Evolutionary conservation across 2,888 invertebrate genomes (phyloP).

Genomic region (Stegana nigrithorax): DNA sequence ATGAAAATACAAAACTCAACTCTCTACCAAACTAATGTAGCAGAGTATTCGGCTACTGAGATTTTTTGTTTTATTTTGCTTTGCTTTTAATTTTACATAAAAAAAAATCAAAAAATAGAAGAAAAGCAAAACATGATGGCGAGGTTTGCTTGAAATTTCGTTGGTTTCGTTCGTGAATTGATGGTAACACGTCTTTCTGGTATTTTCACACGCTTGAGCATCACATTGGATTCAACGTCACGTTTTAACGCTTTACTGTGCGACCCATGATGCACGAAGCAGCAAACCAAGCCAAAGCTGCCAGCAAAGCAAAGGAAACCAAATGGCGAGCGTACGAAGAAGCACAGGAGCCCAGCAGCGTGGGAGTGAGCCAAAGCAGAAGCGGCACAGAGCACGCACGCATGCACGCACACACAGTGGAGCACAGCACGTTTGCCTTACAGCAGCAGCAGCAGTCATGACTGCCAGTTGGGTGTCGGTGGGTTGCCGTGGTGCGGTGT

Average conservation of each 20-base stretch:
- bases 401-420: constrained; percentile 10
- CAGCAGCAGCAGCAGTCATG: too few species aligned
- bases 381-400: too few species aligned
- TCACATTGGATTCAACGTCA: constrained; percentile 68
- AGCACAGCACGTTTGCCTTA: constrained; percentile 1
- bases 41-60: too few species aligned
- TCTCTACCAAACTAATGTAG: too few species aligned
- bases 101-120: background rate
- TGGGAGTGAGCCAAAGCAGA: too few species aligned
- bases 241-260: constrained; percentile 59
- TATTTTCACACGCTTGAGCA: constrained; percentile 69
- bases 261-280: background rate
- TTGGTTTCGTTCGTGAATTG: constrained; percentile 1
- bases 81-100: background rate
- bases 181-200: constrained; percentile 65
- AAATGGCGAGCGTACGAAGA: too few species aligned
- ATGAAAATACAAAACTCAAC: too few species aligned
- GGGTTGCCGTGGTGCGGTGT: background rate
- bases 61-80: too few species aligned
- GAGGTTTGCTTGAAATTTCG: background rate
- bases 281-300: background rate
- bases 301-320: background rate
- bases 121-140: background rate
- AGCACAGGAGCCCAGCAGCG: too few species aligned
- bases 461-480: background rate